Evolutionary conservation across 2,113 vertebrate species (phyloP), one percentile per base, ranked within the genome.

Genomic region (Epinephelus cyanopodus): DNA sequence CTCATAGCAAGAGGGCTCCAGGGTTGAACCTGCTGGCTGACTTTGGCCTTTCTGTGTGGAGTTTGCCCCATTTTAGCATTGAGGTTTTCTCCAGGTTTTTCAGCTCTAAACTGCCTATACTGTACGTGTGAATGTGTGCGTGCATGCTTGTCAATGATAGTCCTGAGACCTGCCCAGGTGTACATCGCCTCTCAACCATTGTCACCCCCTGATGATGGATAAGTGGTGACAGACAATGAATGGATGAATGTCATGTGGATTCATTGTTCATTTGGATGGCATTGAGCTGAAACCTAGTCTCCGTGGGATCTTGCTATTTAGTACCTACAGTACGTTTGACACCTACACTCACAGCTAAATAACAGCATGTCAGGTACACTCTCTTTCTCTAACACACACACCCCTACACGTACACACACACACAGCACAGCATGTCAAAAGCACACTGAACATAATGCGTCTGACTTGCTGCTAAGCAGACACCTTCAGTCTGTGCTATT

Each of bases 261-360:
- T n/a, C n/a, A n/a, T 58, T 66, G 47, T 65, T 86, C 50, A 69
- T 81, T 77, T 2, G 18, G 47, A 68, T 77, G 77, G 52, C 70
- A 39, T 47, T 60, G 39, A 65, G 72, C 63, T 45, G 56, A 86
- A 81, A 77, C 53, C 63, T n/a, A 23, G 62, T 68, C 71, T 75
- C 57, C 42, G 39, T 0, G 21, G 58, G 77, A 52, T 74, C 63
- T 75, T 67, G 60, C 76, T 71, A 67, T 64, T 70, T 83, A 69
- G 74, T 73, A 74, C 58, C 75, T 50, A 71, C 62, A 82, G 73
- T 79, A 76, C 60, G 50, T 67, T 64, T 83, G 77, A 89, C 88
- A 92, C 83, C 81, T 87, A 84, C 86, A 90, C 78, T 80, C 72
- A 74, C 33, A 80, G 77, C 84, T 67, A 54, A 74, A 83, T 68